These are phyloP conservation scores for Rhagoletis zephyria DNA, from an alignment of 1,140 invertebrate genomes.

Conservation along the genomic window DNA sequence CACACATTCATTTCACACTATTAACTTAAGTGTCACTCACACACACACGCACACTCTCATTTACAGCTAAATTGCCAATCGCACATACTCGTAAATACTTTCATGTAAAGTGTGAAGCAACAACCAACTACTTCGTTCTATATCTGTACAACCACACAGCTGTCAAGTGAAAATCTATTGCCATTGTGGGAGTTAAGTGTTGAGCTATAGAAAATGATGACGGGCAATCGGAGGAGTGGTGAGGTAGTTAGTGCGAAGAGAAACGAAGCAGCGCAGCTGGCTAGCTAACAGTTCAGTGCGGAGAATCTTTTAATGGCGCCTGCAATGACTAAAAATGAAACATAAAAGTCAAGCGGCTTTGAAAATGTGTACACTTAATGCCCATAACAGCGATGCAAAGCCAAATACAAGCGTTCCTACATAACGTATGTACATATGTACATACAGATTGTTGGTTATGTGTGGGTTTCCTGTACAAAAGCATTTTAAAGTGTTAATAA, in stretches of 20 bases:
- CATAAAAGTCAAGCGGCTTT: conserved; percentile 27
- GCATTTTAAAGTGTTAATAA: not conserved
- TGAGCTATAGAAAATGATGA: not conserved
- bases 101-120: no score
- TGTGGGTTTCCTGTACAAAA: not conserved
- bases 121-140: no score
- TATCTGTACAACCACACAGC: not conserved
- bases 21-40: conserved; percentile 40
- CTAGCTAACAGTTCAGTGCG: not conserved
- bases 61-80: not conserved
- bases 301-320: conserved; percentile 5
- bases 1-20: not conserved
- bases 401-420: not conserved
- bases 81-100: not conserved
- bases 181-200: not conserved
- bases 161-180: conserved; percentile 19
- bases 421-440: not conserved
- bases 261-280: not conserved
- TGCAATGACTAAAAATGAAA: conserved; percentile 11
- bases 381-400: not conserved
- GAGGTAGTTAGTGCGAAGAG: no score
- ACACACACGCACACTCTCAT: not conserved
- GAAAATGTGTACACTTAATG: not conserved
- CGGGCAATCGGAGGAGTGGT: not conserved
- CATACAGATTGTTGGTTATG: no score